These are phyloP conservation scores for Chrysotoxum bicinctum DNA, from an alignment of 2,888 invertebrate genomes.

Conservation along the genomic window DNA sequence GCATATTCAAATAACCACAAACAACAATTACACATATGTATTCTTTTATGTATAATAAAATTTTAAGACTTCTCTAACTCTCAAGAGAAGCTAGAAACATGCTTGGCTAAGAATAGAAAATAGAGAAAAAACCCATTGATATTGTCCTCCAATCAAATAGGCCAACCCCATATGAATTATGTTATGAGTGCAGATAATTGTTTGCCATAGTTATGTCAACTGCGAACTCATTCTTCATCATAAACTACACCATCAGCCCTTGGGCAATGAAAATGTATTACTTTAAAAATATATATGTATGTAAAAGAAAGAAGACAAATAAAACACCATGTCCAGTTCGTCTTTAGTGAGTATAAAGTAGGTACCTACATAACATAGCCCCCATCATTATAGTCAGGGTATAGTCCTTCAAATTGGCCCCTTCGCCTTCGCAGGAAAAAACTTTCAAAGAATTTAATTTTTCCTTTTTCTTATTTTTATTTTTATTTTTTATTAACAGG, in stretches of 20 bases:
- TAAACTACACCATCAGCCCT: conserved; percentile 13
- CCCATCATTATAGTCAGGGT: conserved; percentile 15
- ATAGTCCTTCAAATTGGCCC: conserved; percentile 43
- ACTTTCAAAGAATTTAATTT: conserved; percentile 59
- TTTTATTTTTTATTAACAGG: conserved; percentile 64
- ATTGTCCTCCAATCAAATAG: conserved; percentile 12
- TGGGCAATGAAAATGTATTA: conserved; percentile 54
- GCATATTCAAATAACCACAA: too few species aligned
- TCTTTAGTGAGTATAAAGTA: neutral
- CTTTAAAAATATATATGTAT: conserved; percentile 29
- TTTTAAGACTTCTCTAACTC: too few species aligned
- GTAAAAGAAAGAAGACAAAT: neutral
- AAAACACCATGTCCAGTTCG: conserved; percentile 21
- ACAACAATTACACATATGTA: too few species aligned
- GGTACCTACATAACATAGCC: neutral
- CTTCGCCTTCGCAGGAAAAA: neutral
- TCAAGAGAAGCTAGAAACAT: too few species aligned
- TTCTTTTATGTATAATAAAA: too few species aligned
- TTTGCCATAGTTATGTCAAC: conserved; percentile 36
- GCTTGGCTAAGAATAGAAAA: neutral
- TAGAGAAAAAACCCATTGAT: neutral
- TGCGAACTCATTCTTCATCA: conserved; percentile 35
- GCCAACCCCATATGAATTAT: neutral
- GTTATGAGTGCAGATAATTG: conserved; percentile 14
- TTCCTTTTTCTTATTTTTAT: conserved; percentile 29